A percentile compares a stretch with the other conserved stretches of the same genome.
Conservation (phyloP, 2,888 invertebrate genomes). For the Melanotus villosus region DNA sequence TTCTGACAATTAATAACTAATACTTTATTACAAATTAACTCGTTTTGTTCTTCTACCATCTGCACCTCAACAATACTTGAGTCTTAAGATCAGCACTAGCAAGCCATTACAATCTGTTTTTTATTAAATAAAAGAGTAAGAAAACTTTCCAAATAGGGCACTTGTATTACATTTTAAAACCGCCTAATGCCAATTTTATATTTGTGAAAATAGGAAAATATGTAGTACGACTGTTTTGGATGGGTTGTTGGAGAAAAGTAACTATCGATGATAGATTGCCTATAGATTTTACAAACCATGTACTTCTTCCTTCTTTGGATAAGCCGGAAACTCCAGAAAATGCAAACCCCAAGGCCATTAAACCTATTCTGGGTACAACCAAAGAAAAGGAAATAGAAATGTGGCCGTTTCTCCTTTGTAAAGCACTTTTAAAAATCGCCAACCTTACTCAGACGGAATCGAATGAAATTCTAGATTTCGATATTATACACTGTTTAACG, state of each 20-base stretch:
- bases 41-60: too few species aligned
- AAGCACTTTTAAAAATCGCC: slow-evolving; percentile 68
- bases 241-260: slow-evolving; percentile 70
- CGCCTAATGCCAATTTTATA: too few species aligned
- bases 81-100: too few species aligned
- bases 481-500: slow-evolving; percentile 67
- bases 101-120: too few species aligned
- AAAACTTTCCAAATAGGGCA: too few species aligned
- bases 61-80: too few species aligned
- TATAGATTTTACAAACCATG: slow-evolving; percentile 60
- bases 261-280: slow-evolving; percentile 69
- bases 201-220: slow-evolving; percentile 71
- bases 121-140: too few species aligned
- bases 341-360: background rate
- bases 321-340: background rate
- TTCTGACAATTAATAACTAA: too few species aligned
- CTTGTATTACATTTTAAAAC: too few species aligned
- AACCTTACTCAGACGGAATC: slow-evolving; percentile 63
- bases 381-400: slow-evolving; percentile 60
- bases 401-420: slow-evolving; percentile 69
- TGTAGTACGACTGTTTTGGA: slow-evolving; percentile 67
- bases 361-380: slow-evolving; percentile 4
- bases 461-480: slow-evolving; percentile 66
- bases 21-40: too few species aligned
- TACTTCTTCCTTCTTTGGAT: slow-evolving; percentile 63